phyloP scores from a whole-genome alignment of 2,797 vertebrate species.

The Pygocentrus nattereri region DNA sequence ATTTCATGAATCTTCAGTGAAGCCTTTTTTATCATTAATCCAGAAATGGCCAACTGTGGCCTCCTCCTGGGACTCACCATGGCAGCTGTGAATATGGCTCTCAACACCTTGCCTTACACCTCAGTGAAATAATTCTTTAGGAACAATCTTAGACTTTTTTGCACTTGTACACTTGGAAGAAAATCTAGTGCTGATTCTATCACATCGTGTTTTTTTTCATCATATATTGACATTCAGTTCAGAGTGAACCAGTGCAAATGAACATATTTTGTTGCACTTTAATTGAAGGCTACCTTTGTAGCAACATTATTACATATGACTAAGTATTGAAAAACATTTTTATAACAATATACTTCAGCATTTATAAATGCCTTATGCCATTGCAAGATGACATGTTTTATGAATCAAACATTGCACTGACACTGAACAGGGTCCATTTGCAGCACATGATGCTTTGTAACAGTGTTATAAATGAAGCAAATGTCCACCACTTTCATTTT shows the following conservation, averaged over 20 bases:
- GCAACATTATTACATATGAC: not conserved
- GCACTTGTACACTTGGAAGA: not conserved
- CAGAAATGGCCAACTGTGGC: not conserved
- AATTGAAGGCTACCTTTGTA: not conserved
- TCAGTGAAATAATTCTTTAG: not conserved
- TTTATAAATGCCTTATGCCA: not conserved
- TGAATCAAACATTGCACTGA: no score
- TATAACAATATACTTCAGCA: not conserved
- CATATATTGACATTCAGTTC: not conserved
- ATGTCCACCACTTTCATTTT: no score
- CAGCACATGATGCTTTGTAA: no score
- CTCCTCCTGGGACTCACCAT: not conserved
- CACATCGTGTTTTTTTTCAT: not conserved
- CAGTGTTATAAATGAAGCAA: no score
- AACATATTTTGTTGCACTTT: not conserved
- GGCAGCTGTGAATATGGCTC: not conserved
- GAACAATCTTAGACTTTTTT: not conserved
- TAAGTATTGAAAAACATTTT: not conserved
- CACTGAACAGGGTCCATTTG: no score
- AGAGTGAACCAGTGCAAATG: not conserved
- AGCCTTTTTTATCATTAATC: not conserved
- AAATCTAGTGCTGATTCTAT: not conserved
- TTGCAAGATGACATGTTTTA: no score
- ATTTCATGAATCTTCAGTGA: constrained; percentile 15
- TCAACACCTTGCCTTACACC: not conserved